Evolutionary conservation across 2,888 invertebrate species (phyloP).

Genomic region (Brenthis daphne): DNA sequence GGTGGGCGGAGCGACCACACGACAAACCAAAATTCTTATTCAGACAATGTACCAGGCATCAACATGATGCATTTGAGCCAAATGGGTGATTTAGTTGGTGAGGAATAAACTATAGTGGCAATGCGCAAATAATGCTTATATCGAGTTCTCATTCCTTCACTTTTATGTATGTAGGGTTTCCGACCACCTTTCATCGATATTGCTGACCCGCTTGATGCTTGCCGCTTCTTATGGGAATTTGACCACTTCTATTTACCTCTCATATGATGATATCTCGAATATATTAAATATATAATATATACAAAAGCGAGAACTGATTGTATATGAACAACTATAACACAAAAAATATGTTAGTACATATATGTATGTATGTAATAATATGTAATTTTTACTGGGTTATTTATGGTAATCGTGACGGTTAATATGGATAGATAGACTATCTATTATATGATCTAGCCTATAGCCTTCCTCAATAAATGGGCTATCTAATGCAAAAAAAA

Average conservation of each 20-base stretch:
- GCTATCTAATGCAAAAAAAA: too few relatives aligned
- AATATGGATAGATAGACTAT: too few relatives aligned
- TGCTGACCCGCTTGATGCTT: constrained; percentile 43
- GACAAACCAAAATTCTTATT: constrained; percentile 53
- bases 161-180: constrained; percentile 55
- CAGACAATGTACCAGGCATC: constrained; percentile 63
- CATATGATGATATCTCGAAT: background rate
- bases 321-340: too few relatives aligned
- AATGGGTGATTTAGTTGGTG: constrained; percentile 79
- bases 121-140: constrained; percentile 53
- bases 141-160: constrained; percentile 32
- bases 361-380: too few relatives aligned
- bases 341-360: too few relatives aligned
- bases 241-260: constrained; percentile 23
- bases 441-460: too few relatives aligned
- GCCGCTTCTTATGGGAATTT: constrained; percentile 38
- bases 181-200: constrained; percentile 76
- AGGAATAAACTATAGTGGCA: constrained; percentile 45
- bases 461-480: too few relatives aligned
- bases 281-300: too few relatives aligned
- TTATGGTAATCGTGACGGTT: too few relatives aligned
- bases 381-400: too few relatives aligned
- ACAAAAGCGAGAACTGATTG: too few relatives aligned
- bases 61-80: constrained; percentile 71
- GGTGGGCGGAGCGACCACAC: constrained; percentile 76